Percentiles rank a stretch among this genome's conserved stretches.
Conservation (phyloP, 2,888 invertebrate species). For the Luperina nickerlii region DNA sequence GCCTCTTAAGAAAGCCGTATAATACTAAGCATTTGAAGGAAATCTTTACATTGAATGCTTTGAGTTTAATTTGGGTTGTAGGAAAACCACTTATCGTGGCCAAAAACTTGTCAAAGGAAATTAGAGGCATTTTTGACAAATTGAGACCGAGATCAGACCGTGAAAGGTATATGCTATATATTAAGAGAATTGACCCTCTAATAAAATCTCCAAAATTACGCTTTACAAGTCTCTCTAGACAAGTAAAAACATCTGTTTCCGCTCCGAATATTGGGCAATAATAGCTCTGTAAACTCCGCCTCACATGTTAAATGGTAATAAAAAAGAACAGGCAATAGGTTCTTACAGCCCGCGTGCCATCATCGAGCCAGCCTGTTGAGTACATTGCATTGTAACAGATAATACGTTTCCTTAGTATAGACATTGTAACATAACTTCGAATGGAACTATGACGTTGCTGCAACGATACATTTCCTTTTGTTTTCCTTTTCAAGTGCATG, state of each 20-base stretch:
- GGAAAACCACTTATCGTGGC: not conserved
- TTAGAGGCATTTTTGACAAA: not conserved
- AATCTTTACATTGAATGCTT: not conserved
- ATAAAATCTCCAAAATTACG: not conserved
- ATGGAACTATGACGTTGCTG: not conserved
- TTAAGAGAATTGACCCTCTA: not conserved
- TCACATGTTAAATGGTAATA: slow-evolving; percentile 44
- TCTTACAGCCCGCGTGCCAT: not conserved
- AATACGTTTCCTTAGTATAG: not conserved
- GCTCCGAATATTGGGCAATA: slow-evolving; percentile 9
- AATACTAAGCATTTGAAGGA: not conserved
- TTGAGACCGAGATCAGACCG: not conserved
- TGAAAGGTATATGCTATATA: no score
- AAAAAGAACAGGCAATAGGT: slow-evolving; percentile 20
- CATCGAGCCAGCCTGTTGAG: slow-evolving; percentile 30
- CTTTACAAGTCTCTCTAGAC: not conserved
- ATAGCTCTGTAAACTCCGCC: slow-evolving; percentile 11
- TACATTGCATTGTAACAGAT: slow-evolving; percentile 2
- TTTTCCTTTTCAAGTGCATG: slow-evolving; percentile 9
- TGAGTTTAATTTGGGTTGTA: not conserved
- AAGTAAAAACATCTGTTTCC: slow-evolving; percentile 3
- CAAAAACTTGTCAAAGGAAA: not conserved
- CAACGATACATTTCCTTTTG: slow-evolving; percentile 4
- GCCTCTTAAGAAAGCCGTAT: not conserved
- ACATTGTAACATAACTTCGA: not conserved